Conservation (phyloP, 2,113 vertebrate genomes). For the Caracal caracal region DNA sequence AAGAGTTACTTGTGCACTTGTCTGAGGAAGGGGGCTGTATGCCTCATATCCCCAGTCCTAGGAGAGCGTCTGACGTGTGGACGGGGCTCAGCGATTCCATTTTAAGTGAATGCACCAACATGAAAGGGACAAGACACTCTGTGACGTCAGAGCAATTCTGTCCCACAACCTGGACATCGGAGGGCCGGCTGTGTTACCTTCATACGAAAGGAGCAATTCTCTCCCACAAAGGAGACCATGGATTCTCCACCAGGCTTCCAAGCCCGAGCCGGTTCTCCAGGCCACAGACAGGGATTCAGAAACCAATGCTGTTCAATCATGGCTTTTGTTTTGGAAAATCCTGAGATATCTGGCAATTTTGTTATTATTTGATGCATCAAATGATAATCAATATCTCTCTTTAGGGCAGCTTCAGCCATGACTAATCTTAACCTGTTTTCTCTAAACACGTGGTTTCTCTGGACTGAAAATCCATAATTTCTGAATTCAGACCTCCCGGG, state of each 20-base stretch:
- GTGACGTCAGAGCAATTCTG: fast-evolving
- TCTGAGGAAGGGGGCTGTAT: fast-evolving
- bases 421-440: constrained; percentile 26
- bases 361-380: constrained; percentile 50
- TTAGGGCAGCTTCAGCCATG: constrained; percentile 20
- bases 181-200: too few species aligned
- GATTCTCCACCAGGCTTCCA: fast-evolving
- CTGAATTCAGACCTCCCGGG: neutral
- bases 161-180: neutral
- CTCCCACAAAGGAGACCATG: fast-evolving
- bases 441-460: constrained; percentile 3
- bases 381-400: constrained; percentile 56
- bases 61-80: fast-evolving
- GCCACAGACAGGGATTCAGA: fast-evolving
- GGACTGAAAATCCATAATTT: constrained; percentile 11
- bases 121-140: fast-evolving
- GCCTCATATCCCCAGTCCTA: neutral
- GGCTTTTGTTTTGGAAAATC: constrained; percentile 31
- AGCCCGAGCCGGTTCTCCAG: fast-evolving
- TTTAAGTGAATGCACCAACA: fast-evolving
- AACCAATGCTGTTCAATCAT: fast-evolving
- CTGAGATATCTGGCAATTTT: neutral
- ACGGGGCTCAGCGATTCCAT: fast-evolving
- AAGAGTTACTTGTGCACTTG: fast-evolving
- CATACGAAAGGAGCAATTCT: fast-evolving